A percentile compares a stretch with the other conserved stretches of the same genome.
Conservation (phyloP, 2,888 invertebrate genomes). For the Auanema sp. region DNA sequence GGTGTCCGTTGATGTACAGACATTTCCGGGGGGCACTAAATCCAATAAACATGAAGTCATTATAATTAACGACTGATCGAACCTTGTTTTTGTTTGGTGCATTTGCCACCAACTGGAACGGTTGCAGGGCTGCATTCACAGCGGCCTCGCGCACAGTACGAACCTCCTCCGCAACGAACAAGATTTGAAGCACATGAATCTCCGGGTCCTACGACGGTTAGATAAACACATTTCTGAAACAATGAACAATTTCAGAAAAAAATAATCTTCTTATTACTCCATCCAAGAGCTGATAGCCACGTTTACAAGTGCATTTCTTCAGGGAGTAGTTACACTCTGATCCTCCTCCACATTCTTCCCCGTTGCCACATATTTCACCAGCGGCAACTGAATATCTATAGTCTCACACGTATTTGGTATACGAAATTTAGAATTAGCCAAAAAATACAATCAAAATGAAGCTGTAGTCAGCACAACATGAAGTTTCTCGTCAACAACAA, state of each 20-base stretch:
- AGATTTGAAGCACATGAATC: conserved; percentile 30
- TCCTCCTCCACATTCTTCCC: conserved; percentile 51
- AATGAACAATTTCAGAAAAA: not conserved
- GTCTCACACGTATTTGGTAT: too few species aligned
- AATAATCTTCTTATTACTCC: not conserved
- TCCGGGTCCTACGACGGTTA: conserved; percentile 29
- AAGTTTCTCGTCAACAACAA: too few species aligned
- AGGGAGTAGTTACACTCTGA: conserved; percentile 46
- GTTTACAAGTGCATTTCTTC: conserved; percentile 42
- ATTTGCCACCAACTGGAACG: conserved; percentile 35
- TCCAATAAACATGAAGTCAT: not conserved
- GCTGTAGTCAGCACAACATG: not conserved
- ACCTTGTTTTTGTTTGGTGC: conserved; percentile 34
- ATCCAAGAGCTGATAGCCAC: conserved; percentile 24
- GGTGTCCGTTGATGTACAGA: conserved; percentile 32
- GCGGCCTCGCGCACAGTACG: conserved; percentile 37
- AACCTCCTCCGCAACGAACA: conserved; percentile 36
- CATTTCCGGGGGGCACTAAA: conserved; percentile 41
- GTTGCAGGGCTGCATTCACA: conserved; percentile 41
- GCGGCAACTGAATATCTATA: conserved; percentile 29
- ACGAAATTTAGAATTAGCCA: not conserved
- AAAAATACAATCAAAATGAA: conserved; percentile 13
- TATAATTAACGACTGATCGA: not conserved
- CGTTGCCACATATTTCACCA: conserved; percentile 51
- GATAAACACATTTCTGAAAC: conserved; percentile 24